Conservation (phyloP, 2,888 invertebrate species). For the Baronia brevicornis region DNA sequence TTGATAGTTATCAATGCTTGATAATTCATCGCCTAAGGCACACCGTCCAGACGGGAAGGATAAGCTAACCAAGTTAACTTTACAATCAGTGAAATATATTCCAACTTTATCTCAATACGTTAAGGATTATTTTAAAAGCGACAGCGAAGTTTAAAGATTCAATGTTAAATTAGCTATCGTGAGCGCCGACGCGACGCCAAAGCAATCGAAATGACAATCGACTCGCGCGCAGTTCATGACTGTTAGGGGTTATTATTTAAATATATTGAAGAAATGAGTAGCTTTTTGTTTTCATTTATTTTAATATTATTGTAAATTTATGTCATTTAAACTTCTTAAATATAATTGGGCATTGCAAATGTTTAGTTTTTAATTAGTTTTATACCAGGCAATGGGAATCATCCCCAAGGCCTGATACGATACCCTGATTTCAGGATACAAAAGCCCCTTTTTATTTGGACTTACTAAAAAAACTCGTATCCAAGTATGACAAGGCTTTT, state of each 20-base stretch:
- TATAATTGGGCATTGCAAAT: too few relatives aligned
- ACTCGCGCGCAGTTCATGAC: constrained; percentile 9
- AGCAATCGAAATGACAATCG: constrained; percentile 15
- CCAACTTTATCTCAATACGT: constrained; percentile 5
- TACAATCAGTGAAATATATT: constrained; percentile 1
- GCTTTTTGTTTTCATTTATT: too few relatives aligned
- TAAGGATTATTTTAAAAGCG: constrained; percentile 10
- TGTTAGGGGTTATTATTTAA: constrained; percentile 14
- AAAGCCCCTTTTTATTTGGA: too few relatives aligned
- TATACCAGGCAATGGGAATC: too few relatives aligned
- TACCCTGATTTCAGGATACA: too few relatives aligned
- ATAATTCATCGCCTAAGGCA: constrained; percentile 16
- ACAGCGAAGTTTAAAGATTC: constrained; percentile 2
- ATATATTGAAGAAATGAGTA: constrained; percentile 11
- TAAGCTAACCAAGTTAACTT: constrained; percentile 11
- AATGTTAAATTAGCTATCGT: constrained; percentile 9
- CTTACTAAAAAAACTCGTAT: too few relatives aligned
- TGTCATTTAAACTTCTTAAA: too few relatives aligned
- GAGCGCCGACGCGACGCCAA: constrained; percentile 13
- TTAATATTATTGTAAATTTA: too few relatives aligned
- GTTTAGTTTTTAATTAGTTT: too few relatives aligned
- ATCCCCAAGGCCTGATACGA: too few relatives aligned
- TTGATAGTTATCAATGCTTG: constrained; percentile 15
- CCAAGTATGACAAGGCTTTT: too few relatives aligned
- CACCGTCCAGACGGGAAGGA: constrained; percentile 20